phyloP scores from a whole-genome alignment of 2,113 vertebrate genomes.

The Epinephelus fuscoguttatus region DNA sequence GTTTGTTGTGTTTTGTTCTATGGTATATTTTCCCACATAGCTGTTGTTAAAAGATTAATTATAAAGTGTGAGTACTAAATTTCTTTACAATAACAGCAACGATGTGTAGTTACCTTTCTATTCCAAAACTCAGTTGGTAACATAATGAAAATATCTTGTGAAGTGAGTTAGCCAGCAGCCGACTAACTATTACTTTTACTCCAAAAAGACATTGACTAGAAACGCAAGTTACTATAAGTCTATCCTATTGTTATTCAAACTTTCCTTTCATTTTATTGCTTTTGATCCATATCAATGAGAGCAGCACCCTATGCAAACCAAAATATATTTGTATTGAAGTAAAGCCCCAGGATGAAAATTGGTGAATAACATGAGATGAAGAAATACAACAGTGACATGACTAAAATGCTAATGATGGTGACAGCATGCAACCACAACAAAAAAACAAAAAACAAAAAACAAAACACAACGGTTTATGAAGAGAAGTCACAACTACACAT shows the following conservation, averaged over 20 bases:
- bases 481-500: slow-evolving; percentile 61
- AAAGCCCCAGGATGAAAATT: slow-evolving; percentile 43
- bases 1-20: neutral
- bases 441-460: slow-evolving; percentile 63
- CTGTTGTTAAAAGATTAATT: neutral
- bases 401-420: slow-evolving; percentile 77
- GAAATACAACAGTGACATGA: slow-evolving; percentile 35
- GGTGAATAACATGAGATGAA: slow-evolving; percentile 39
- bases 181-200: no score
- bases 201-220: no score
- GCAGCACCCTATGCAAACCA: neutral
- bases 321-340: neutral
- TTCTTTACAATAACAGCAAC: neutral
- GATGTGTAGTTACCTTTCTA: no score
- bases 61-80: neutral
- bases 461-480: slow-evolving; percentile 70
- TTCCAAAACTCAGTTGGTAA: neutral
- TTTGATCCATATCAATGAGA: neutral
- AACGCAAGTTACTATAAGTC: neutral
- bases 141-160: no score
- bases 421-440: slow-evolving; percentile 84
- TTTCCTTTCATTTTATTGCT: neutral
- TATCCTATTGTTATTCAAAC: neutral
- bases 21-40: neutral
- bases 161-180: no score